Evolutionary conservation across 2,797 vertebrate genomes (phyloP).

Genomic region (Poeciliopsis paucimaculata): DNA sequence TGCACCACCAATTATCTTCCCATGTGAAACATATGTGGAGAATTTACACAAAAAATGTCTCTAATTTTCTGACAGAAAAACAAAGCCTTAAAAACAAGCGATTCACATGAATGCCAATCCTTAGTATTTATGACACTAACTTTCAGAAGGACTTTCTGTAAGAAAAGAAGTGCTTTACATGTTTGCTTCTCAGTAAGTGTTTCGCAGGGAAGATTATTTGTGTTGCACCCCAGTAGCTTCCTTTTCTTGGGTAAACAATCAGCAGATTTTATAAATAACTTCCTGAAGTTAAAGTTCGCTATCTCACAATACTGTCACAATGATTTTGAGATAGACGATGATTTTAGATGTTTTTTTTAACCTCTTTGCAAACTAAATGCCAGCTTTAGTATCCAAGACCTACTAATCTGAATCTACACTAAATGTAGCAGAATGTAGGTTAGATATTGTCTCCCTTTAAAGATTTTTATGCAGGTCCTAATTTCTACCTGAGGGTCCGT

Average conservation of each 20-base stretch:
- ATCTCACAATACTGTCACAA: not conserved
- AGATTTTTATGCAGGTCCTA: not conserved
- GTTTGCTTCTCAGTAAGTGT: too few relatives aligned
- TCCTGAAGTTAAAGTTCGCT: not conserved
- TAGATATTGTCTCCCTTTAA: not conserved
- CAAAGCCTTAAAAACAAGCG: not conserved
- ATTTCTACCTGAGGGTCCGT: slow-evolving; percentile 87
- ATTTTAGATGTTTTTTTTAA: not conserved
- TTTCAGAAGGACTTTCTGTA: too few relatives aligned
- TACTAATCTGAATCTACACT: not conserved
- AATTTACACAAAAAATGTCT: not conserved
- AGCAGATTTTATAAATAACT: not conserved
- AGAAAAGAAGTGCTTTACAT: too few relatives aligned
- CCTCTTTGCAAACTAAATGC: not conserved
- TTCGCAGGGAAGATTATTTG: not conserved
- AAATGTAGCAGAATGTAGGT: not conserved
- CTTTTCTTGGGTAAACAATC: not conserved
- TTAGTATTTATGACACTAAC: not conserved
- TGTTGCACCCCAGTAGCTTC: not conserved
- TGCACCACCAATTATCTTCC: not conserved
- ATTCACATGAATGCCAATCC: not conserved
- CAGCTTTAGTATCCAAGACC: not conserved
- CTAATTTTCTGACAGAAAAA: not conserved
- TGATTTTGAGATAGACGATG: not conserved
- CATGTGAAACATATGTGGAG: not conserved